Conservation (phyloP, 1,140 invertebrate genomes). For the Tachypleus tridentatus region DNA sequence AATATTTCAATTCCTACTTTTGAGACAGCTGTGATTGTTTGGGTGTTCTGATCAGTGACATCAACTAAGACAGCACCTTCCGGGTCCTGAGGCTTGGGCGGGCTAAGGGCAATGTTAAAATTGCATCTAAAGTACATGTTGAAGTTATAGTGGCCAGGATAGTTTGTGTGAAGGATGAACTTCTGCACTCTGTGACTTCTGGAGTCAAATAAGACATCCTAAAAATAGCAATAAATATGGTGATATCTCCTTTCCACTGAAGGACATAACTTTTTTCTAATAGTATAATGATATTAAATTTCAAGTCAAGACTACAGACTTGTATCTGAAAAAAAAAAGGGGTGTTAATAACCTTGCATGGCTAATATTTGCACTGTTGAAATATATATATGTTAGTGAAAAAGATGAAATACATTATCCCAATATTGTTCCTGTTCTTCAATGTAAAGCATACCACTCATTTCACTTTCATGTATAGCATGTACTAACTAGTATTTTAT, state of each 20-base stretch:
- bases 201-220: slow-evolving; percentile 95
- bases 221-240: slow-evolving; percentile 26
- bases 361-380: not conserved
- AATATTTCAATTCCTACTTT: slow-evolving; percentile 26
- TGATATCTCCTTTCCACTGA: not conserved
- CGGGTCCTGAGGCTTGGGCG: slow-evolving; percentile 4
- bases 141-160: slow-evolving; percentile 98
- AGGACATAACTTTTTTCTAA: not conserved
- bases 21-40: slow-evolving; percentile 34
- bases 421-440: too few species aligned
- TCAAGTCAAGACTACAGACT: not conserved
- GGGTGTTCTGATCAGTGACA: slow-evolving; percentile 28
- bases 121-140: slow-evolving; percentile 94
- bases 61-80: slow-evolving; percentile 33
- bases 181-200: slow-evolving; percentile 88
- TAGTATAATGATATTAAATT: not conserved
- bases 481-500: not conserved
- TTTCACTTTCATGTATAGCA: not conserved
- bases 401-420: too few species aligned
- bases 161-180: slow-evolving; percentile 95
- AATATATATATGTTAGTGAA: slow-evolving; percentile 14
- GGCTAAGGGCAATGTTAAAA: slow-evolving; percentile 36
- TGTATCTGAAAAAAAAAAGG: not conserved
- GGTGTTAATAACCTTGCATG: not conserved
- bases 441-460: too few species aligned